Evolutionary conservation across 2,113 vertebrate genomes (phyloP).

Genomic region (Sapayoa aenigma): DNA sequence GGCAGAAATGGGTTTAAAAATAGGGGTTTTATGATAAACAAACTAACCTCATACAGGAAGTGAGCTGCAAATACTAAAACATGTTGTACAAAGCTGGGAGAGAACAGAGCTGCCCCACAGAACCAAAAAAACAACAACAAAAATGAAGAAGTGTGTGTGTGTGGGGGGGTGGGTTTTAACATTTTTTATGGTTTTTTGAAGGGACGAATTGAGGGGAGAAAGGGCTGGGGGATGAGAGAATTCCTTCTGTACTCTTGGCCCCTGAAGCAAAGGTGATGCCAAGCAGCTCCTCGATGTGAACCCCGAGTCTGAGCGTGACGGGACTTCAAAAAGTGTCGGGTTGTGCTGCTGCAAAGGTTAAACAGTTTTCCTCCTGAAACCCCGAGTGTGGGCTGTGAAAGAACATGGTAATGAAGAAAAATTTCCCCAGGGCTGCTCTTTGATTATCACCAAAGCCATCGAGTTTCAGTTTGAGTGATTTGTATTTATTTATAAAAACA

Average conservation of each 20-base stretch:
- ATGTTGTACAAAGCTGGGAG: conserved; percentile 29
- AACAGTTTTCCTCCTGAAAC: conserved; percentile 93
- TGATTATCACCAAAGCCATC: conserved; percentile 98
- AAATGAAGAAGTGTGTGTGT: not conserved
- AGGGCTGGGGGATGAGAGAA: not conserved
- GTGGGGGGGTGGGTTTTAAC: not conserved
- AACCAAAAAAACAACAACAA: not conserved
- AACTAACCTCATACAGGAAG: conserved; percentile 90
- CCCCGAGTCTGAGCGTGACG: conserved; percentile 19
- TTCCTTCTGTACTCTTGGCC: not conserved
- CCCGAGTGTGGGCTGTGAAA: conserved; percentile 94
- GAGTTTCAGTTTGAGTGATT: conserved; percentile 97
- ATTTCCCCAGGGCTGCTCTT: conserved; percentile 91
- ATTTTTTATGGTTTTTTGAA: not conserved
- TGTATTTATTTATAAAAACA: conserved; percentile 99
- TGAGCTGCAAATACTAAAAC: conserved; percentile 80
- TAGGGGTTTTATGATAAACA: conserved; percentile 84
- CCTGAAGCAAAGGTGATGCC: conserved; percentile 59
- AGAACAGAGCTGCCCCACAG: not conserved
- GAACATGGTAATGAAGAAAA: conserved; percentile 94
- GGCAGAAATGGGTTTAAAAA: conserved; percentile 82
- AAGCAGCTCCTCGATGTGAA: not conserved
- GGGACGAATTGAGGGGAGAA: not conserved
- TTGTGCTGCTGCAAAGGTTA: conserved; percentile 91
- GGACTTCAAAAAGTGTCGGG: conserved; percentile 71